Conservation (phyloP, 2,888 invertebrate species). For the Drosophila kambysellisi region DNA sequence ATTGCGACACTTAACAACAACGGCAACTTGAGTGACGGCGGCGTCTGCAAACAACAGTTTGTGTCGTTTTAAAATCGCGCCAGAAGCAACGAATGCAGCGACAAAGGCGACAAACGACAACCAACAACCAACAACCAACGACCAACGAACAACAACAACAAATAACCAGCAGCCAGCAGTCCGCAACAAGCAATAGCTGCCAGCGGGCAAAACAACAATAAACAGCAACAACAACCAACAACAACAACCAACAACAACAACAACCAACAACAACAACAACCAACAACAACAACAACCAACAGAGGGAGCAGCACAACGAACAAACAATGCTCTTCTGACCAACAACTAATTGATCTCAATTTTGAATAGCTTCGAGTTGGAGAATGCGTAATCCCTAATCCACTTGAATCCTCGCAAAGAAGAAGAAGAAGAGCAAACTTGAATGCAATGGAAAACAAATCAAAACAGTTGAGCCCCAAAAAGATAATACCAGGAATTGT, state of each 20-base stretch:
- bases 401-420: not conserved
- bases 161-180: slow-evolving; percentile 25
- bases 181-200: slow-evolving; percentile 7
- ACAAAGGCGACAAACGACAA: slow-evolving; percentile 64
- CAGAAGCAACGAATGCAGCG: slow-evolving; percentile 69
- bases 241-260: not conserved
- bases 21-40: slow-evolving; percentile 44
- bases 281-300: slow-evolving; percentile 1
- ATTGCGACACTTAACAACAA: slow-evolving; percentile 74
- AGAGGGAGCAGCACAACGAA: slow-evolving; percentile 5
- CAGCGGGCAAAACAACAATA: slow-evolving; percentile 1
- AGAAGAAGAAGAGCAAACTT: not conserved
- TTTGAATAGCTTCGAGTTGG: not conserved
- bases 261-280: not conserved
- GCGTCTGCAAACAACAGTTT: slow-evolving; percentile 79
- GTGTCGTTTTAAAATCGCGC: slow-evolving; percentile 78
- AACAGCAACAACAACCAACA: not conserved
- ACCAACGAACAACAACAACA: slow-evolving; percentile 44
- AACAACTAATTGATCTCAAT: not conserved
- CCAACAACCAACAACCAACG: slow-evolving; percentile 35
- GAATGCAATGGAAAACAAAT: not conserved
- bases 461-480: too few relatives aligned
- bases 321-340: slow-evolving; percentile 34
- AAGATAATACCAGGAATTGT: slow-evolving; percentile 11
- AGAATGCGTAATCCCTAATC: too few relatives aligned